Conservation (phyloP, 2,797 vertebrate genomes). For the Florisuga fusca region DNA sequence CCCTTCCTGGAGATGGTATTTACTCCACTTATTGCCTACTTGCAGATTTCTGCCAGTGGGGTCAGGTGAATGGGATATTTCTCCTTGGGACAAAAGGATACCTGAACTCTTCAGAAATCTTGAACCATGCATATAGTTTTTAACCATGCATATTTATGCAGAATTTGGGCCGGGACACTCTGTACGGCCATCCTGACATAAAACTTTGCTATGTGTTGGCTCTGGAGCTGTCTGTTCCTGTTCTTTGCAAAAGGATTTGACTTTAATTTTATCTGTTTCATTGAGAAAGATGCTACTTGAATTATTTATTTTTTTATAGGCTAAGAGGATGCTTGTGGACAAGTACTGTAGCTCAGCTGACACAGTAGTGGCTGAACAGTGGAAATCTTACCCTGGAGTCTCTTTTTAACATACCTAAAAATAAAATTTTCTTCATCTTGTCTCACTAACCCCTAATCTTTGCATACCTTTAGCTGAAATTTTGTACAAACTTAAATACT, state of each 20-base stretch:
- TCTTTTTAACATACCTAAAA: background rate
- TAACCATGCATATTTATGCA: background rate
- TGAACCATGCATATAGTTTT: background rate
- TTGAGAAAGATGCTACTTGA: background rate
- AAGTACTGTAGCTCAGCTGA: background rate
- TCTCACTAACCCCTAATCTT: background rate
- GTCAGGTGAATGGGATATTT: background rate
- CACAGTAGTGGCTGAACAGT: background rate
- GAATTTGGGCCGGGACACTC: background rate
- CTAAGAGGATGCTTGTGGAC: background rate
- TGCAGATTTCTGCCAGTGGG: background rate
- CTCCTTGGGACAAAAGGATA: background rate
- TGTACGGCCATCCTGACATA: background rate
- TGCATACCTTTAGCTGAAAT: background rate
- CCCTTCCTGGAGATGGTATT: background rate
- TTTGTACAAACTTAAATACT: background rate
- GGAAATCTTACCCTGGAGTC: background rate
- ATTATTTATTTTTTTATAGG: background rate
- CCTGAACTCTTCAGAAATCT: background rate
- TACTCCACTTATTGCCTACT: background rate
- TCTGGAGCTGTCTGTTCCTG: background rate
- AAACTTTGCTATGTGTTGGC: background rate
- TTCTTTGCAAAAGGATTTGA: background rate
- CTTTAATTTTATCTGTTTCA: background rate
- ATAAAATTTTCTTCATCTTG: background rate